Base-by-base conservation (phyloP, 2,797 vertebrate species). In the Smutsia gigantea region DNA sequence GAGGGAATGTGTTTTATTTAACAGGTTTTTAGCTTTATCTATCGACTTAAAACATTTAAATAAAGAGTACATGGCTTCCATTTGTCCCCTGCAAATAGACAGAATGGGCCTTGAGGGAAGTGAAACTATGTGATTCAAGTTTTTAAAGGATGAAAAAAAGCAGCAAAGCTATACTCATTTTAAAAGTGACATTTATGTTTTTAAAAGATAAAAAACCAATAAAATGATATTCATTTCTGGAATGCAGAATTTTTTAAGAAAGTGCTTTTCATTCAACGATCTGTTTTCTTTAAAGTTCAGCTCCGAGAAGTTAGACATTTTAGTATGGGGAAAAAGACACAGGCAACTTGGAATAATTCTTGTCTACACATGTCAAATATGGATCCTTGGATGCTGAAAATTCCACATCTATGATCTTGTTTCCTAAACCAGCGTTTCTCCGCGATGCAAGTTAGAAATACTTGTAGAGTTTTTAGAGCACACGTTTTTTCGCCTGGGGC, bases 31-130 rank as follows among this genome's bases (percentile, higher is more conserved):
- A 14, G 12, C 12, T 69, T 85, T 14, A n/a, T 71, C 25, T 59
- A 81, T 84, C 10, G 78, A 51, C 55, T 81, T 75, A 88, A 64
- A 64, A 90, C 19, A 51, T 63, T 96, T 72, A 89, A 87, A 21
- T 64, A 66, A 89, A 90, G 0, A n/a, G 3, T 29, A 31, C 29
- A 17, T 92, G 27, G 8, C 21, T 14, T 71, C 57, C 46, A 29
- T 29, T 37, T 69, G 11, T 49, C 10, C 19, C 53, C 53, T 68
- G 18, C 29, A 85, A 29, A 94, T 7, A 1, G 21, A 55, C 90
- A 42, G 42, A 89, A 19, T 59, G 2, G 15, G 3, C n/a, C 17
- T 15, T 31, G 23, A 49, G 34, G 69, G 31, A 93, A 84, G 66
- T 23, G 63, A 86, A 19, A 15, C 19, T 9, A 61, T 91, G 37